These are phyloP conservation scores for Tragulus kanchil DNA, from an alignment of 2,113 vertebrate genomes.

Conservation along the genomic window DNA sequence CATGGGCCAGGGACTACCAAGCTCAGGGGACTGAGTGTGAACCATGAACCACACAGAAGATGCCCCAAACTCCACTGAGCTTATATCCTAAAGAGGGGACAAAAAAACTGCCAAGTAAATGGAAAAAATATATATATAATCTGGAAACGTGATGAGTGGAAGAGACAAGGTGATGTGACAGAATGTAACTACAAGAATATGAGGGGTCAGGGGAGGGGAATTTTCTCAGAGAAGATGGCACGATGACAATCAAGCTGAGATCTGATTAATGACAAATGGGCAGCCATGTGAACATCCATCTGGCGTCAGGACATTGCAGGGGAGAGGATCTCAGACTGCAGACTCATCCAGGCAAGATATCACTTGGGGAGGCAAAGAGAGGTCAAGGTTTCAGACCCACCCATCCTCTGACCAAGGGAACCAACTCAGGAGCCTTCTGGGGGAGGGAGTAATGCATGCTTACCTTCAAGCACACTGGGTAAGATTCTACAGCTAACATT, in stretches of 20 bases:
- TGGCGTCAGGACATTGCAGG: not conserved
- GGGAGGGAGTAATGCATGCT: not conserved
- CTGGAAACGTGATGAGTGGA: not conserved
- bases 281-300: no score
- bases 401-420: not conserved
- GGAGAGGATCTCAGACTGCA: not conserved
- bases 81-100: not conserved
- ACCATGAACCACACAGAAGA: not conserved
- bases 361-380: not conserved
- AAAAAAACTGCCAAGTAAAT: not conserved
- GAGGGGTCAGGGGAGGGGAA: not conserved
- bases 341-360: not conserved
- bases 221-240: not conserved
- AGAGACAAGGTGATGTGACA: not conserved
- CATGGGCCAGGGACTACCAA: rapidly evolving
- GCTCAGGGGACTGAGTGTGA: not conserved
- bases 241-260: not conserved
- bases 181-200: not conserved
- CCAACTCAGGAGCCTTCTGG: not conserved
- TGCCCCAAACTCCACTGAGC: not conserved
- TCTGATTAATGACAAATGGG: not conserved
- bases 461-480: not conserved
- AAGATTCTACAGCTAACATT: not conserved
- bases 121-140: not conserved
- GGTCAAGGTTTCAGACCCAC: not conserved